Evolutionary conservation across 2,888 invertebrate species (phyloP).

Genomic region (Liodrosophila aerea): DNA sequence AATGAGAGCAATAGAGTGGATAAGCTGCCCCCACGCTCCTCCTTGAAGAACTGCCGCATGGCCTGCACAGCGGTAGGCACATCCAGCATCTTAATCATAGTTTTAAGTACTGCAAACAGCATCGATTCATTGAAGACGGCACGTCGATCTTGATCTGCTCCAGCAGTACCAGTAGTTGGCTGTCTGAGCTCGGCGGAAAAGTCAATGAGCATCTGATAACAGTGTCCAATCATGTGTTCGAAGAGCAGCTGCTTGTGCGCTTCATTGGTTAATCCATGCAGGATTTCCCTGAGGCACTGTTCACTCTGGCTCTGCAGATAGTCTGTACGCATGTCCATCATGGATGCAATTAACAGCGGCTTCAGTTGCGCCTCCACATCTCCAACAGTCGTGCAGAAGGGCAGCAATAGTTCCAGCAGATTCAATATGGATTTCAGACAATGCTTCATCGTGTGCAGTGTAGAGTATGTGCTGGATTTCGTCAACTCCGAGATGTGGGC

Average conservation of each 20-base stretch:
- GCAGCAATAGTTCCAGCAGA: conserved; percentile 78
- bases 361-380: conserved; percentile 76
- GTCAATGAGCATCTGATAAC: conserved; percentile 87
- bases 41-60: conserved; percentile 90
- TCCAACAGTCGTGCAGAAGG: conserved; percentile 49
- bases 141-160: conserved; percentile 49
- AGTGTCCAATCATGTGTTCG: conserved; percentile 86
- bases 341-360: conserved; percentile 84
- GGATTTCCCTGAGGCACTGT: conserved; percentile 84
- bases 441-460: conserved; percentile 81
- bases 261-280: conserved; percentile 83
- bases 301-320: conserved; percentile 87
- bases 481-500: conserved; percentile 81
- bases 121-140: conserved; percentile 79
- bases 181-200: conserved; percentile 83
- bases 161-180: conserved; percentile 18
- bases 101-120: conserved; percentile 84
- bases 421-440: conserved; percentile 80
- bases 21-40: conserved; percentile 86
- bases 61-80: conserved; percentile 91
- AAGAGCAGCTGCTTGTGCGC: conserved; percentile 86
- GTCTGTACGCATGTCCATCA: conserved; percentile 90
- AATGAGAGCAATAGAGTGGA: conserved; percentile 91
- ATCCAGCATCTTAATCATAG: conserved; percentile 93
- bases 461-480: conserved; percentile 76